Percentiles rank a stretch among this genome's conserved stretches.
Conservation (phyloP, 2,113 vertebrate species). For the Megalops atlanticus region DNA sequence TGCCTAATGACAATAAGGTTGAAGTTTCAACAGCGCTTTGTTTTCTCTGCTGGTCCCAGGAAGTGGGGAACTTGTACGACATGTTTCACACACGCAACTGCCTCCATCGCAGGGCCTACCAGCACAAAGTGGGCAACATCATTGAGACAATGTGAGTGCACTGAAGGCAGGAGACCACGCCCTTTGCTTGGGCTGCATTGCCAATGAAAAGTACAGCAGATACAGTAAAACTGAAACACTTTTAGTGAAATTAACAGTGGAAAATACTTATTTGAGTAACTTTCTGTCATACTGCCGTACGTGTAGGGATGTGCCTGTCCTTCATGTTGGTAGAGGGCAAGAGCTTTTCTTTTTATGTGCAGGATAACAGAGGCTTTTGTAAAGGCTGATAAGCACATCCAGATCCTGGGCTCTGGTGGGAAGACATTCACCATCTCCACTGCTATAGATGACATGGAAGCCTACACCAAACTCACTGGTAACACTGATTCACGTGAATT, state of each 20-base stretch:
- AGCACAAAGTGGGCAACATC: slow-evolving; percentile 88
- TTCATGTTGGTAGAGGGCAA: not conserved
- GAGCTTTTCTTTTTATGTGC: slow-evolving; percentile 5
- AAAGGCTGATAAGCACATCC: slow-evolving; percentile 80
- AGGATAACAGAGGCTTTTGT: slow-evolving; percentile 93
- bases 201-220: not conserved
- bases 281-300: not conserved
- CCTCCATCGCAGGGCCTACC: slow-evolving; percentile 90
- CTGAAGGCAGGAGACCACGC: not conserved
- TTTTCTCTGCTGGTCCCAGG: slow-evolving; percentile 63
- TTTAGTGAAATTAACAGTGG: too few species aligned
- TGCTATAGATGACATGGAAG: slow-evolving; percentile 92
- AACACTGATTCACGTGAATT: too few species aligned
- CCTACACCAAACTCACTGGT: slow-evolving; percentile 92
- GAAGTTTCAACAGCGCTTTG: not conserved
- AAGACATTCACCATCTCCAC: slow-evolving; percentile 75
- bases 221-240: not conserved
- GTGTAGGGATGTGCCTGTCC: too few species aligned
- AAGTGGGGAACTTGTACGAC: slow-evolving; percentile 89
- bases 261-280: not conserved
- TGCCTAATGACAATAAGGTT: too few species aligned
- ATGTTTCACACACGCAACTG: slow-evolving; percentile 90
- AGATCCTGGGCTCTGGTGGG: slow-evolving; percentile 72
- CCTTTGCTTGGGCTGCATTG: not conserved
- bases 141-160: slow-evolving; percentile 89